These are phyloP conservation scores for Cenopis cana DNA, from an alignment of 2,888 invertebrate genomes.

Conservation along the genomic window DNA sequence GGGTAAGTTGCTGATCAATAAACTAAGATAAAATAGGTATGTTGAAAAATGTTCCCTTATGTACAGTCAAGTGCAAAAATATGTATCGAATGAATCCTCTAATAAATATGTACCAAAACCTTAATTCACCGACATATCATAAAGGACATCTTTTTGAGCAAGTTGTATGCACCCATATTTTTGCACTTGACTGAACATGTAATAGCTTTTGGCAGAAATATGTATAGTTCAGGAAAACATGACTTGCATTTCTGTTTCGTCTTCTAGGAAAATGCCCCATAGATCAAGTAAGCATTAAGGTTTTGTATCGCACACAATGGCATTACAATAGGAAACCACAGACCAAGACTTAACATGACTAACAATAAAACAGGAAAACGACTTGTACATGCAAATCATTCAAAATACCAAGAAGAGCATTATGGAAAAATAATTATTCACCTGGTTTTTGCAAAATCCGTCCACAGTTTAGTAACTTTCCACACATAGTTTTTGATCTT, in stretches of 20 bases:
- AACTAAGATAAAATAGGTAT: no score
- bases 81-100: no score
- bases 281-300: background rate
- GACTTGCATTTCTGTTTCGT: background rate
- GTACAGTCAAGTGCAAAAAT: no score
- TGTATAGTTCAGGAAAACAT: background rate
- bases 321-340: background rate
- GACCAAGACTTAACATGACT: background rate
- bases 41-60: no score
- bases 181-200: no score
- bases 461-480: slow-evolving; percentile 68
- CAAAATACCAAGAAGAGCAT: background rate
- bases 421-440: slow-evolving; percentile 49
- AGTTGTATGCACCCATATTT: no score
- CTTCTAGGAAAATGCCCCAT: background rate
- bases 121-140: no score
- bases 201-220: background rate
- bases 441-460: slow-evolving; percentile 75
- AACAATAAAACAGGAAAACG: slow-evolving; percentile 8
- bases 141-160: no score
- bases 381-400: background rate
- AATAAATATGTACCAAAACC: no score
- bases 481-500: slow-evolving; percentile 57
- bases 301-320: background rate
- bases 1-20: no score